Evolutionary conservation across 2,113 vertebrate genomes (phyloP).

Genomic region (Cyrtonyx montezumae): DNA sequence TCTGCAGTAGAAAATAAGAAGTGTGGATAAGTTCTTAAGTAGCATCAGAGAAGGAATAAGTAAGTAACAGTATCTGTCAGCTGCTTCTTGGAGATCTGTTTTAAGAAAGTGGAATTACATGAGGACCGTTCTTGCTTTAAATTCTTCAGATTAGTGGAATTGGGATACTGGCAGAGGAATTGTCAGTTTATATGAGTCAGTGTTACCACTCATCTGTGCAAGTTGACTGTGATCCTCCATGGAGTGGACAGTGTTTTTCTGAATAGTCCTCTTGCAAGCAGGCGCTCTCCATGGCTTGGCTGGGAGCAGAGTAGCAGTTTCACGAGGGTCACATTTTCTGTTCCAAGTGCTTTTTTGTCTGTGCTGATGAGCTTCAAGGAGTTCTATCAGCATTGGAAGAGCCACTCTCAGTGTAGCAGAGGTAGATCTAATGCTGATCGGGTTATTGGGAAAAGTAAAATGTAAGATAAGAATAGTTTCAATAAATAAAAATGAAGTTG

Average conservation of each 20-base stretch:
- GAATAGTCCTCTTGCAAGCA: background rate
- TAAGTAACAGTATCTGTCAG: background rate
- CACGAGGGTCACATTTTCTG: background rate
- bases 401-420: slow-evolving; percentile 19
- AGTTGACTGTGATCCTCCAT: background rate
- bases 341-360: slow-evolving; percentile 29
- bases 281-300: background rate
- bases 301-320: background rate
- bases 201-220: background rate
- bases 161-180: background rate
- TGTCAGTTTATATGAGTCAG: background rate
- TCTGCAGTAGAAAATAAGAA: background rate
- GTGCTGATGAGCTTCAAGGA: slow-evolving; percentile 27
- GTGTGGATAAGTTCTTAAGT: background rate
- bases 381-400: background rate
- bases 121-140: background rate
- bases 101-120: background rate
- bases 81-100: background rate
- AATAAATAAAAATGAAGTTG: background rate
- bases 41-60: background rate
- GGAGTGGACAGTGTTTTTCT: background rate
- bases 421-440: background rate
- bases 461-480: background rate
- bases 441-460: background rate
- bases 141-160: background rate